A percentile compares a stretch with the other conserved stretches of the same genome.
phyloP scores from a whole-genome alignment of 2,113 vertebrate species.

The Ptilonorhynchus violaceus region DNA sequence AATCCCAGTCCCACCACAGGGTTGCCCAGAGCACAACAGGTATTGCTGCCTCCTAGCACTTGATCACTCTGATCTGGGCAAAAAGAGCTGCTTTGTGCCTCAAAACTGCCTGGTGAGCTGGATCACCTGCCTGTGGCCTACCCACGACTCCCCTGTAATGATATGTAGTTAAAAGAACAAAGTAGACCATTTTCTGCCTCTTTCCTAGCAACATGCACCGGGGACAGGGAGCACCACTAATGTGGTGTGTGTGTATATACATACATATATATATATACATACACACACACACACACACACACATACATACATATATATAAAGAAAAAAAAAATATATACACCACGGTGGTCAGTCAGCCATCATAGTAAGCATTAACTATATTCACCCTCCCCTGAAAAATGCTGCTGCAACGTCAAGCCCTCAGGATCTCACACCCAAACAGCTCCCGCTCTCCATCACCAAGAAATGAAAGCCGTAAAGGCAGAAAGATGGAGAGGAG shows the following conservation, averaged over 20 bases:
- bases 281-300: no score
- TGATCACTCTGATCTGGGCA: neutral
- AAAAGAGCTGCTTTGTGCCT: neutral
- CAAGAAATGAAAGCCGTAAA: neutral
- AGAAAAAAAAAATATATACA: rapidly evolving
- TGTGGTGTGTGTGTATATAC: neutral
- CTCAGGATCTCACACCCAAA: constrained; percentile 31
- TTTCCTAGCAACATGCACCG: neutral
- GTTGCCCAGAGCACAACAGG: neutral
- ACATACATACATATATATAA: neutral
- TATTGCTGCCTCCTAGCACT: neutral
- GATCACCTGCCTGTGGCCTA: neutral
- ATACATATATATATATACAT: rapidly evolving
- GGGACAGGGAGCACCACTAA: rapidly evolving
- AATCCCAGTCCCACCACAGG: rapidly evolving
- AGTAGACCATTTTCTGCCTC: neutral
- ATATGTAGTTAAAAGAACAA: neutral
- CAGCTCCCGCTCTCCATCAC: constrained; percentile 3
- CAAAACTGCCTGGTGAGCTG: neutral
- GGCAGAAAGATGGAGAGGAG: constrained; percentile 21
- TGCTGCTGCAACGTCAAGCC: neutral
- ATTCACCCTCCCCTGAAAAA: neutral
- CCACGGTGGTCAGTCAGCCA: rapidly evolving
- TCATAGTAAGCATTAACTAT: neutral
- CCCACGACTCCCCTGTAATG: neutral